These are phyloP conservation scores for Lateolabrax maculatus DNA, from an alignment of 2,797 vertebrate species.

Conservation along the genomic window DNA sequence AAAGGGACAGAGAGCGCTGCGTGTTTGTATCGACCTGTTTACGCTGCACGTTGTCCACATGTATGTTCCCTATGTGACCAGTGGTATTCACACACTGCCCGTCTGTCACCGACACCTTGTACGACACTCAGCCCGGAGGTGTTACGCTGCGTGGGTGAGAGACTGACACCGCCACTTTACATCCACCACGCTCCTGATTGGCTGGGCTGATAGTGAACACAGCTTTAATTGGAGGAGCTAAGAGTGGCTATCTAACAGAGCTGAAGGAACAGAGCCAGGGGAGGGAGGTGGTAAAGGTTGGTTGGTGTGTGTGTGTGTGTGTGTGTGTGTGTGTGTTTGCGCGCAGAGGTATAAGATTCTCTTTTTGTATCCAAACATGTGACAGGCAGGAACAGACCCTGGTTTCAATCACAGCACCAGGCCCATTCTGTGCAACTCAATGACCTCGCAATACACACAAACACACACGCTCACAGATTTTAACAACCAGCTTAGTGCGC, in stretches of 20 bases:
- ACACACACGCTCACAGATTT: conserved; percentile 13
- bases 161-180: conserved; percentile 81
- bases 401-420: conserved; percentile 89
- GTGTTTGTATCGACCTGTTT: neutral
- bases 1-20: neutral
- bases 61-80: conserved; percentile 20
- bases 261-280: conserved; percentile 63
- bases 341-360: conserved; percentile 72
- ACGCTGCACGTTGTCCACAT: neutral
- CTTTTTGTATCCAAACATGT: conserved; percentile 82
- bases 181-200: conserved; percentile 71
- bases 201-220: conserved; percentile 67
- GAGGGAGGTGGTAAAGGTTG: conserved; percentile 42
- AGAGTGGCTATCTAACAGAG: conserved; percentile 78
- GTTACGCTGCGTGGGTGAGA: conserved; percentile 68
- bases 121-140: conserved; percentile 74
- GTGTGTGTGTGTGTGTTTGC: conserved; percentile 43
- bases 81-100: conserved; percentile 53
- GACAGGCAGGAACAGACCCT: conserved; percentile 84
- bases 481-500: conserved; percentile 25
- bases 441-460: conserved; percentile 52
- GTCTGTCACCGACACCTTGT: conserved; percentile 74
- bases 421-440: conserved; percentile 60
- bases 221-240: conserved; percentile 65
- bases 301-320: conserved; percentile 41